Evolutionary conservation across 2,888 invertebrate species (phyloP).

Genomic region (Aphidius colemani): DNA sequence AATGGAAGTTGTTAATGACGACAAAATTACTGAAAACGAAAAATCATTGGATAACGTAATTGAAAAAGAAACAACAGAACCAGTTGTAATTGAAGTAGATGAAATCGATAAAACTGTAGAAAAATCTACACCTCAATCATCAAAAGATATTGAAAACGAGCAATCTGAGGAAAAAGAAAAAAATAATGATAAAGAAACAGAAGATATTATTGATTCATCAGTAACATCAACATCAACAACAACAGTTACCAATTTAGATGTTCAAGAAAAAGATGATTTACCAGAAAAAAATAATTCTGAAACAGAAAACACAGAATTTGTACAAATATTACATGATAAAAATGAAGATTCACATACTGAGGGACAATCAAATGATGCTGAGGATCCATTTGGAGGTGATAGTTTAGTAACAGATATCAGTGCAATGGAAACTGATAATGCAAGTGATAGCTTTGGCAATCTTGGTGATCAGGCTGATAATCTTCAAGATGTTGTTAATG

Average conservation of each 20-base stretch:
- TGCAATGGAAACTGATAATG: slow-evolving; percentile 44
- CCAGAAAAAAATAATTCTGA: slow-evolving; percentile 40
- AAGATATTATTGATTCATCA: background rate
- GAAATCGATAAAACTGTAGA: background rate
- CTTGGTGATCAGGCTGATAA: slow-evolving; percentile 63
- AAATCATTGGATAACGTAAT: too few relatives aligned
- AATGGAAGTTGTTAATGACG: too few relatives aligned
- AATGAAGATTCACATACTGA: slow-evolving; percentile 52
- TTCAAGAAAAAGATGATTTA: slow-evolving; percentile 41
- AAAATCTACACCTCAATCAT: background rate
- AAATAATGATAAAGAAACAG: background rate
- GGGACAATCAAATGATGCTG: slow-evolving; percentile 50
- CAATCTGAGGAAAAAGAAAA: slow-evolving; percentile 38
- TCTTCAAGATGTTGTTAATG: slow-evolving; percentile 46
- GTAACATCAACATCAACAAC: slow-evolving; percentile 36
- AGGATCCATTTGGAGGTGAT: slow-evolving; percentile 56
- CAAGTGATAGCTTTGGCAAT: slow-evolving; percentile 61
- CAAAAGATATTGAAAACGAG: slow-evolving; percentile 37
- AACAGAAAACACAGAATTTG: slow-evolving; percentile 55
- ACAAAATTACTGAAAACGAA: too few relatives aligned
- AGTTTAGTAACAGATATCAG: slow-evolving; percentile 47
- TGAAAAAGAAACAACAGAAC: too few relatives aligned
- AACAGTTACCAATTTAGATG: slow-evolving; percentile 42
- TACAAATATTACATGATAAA: slow-evolving; percentile 54
- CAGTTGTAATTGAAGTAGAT: too few relatives aligned